Evolutionary conservation across 1,140 invertebrate genomes (phyloP).

Genomic region (Protaetia brevitarsis): DNA sequence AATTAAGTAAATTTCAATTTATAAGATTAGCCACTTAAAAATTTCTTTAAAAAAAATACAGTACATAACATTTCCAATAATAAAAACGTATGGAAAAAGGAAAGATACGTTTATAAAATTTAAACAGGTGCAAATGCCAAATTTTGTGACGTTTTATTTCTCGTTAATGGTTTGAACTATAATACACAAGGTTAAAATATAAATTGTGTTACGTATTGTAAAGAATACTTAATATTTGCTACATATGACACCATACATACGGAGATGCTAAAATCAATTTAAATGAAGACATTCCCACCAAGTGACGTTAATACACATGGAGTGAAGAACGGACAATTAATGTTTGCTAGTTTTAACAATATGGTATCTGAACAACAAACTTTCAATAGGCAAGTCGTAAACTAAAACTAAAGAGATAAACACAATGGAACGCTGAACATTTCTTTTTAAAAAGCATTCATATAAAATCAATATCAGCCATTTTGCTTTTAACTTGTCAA

Average conservation of each 20-base stretch:
- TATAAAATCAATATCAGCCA: constrained; percentile 16
- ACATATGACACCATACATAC: not conserved
- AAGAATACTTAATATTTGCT: too few relatives aligned
- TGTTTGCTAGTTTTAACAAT: not conserved
- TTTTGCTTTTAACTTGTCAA: constrained; percentile 12
- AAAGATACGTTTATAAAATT: not conserved
- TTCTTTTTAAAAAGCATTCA: not conserved
- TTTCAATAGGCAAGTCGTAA: not conserved
- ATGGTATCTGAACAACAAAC: not conserved
- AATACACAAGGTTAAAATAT: too few relatives aligned
- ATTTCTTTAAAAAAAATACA: not conserved
- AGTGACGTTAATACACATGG: not conserved
- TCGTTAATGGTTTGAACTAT: too few relatives aligned
- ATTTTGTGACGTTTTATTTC: constrained; percentile 6
- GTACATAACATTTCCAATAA: not conserved
- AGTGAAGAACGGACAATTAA: not conserved
- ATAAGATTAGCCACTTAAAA: too few relatives aligned
- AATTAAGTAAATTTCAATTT: too few relatives aligned
- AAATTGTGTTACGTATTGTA: too few relatives aligned
- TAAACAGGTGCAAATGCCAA: constrained; percentile 6
- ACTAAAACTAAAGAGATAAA: not conserved
- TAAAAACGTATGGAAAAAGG: not conserved
- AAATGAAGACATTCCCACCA: not conserved
- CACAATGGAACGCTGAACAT: not conserved
- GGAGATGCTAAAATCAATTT: constrained; percentile 8